A percentile compares a stretch with the other conserved stretches of the same genome.
Evolutionary conservation across 2,888 invertebrate species (phyloP).

Genomic region (Drosophila leonis): DNA sequence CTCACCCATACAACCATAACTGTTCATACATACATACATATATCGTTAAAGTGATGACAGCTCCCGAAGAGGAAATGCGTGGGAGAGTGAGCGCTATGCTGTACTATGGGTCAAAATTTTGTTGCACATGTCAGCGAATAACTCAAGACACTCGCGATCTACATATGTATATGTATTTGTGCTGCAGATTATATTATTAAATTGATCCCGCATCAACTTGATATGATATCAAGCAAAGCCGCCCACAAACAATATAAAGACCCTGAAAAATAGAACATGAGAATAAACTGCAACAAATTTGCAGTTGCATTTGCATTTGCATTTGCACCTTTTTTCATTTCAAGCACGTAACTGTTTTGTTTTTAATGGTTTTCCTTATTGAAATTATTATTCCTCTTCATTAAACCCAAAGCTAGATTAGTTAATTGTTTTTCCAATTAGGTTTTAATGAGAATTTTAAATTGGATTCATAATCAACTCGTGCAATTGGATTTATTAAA

Average conservation of each 20-base stretch:
- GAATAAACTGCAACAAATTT: not conserved
- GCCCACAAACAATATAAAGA: slow-evolving; percentile 10
- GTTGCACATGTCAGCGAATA: slow-evolving; percentile 5
- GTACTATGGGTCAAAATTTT: slow-evolving; percentile 17
- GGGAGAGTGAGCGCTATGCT: slow-evolving; percentile 3
- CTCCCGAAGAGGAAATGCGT: slow-evolving; percentile 18
- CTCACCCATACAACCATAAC: slow-evolving; percentile 17
- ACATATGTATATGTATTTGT: not conserved
- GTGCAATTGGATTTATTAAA: not conserved
- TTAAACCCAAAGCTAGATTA: not conserved
- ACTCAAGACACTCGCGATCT: not conserved
- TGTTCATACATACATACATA: not conserved
- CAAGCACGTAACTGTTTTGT: not conserved
- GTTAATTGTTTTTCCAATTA: not conserved
- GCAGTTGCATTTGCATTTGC: not conserved
- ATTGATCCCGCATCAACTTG: slow-evolving; percentile 24
- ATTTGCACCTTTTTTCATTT: not conserved
- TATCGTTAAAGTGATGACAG: slow-evolving; percentile 8
- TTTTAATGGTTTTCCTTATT: not conserved
- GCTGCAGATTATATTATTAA: not conserved
- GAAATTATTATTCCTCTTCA: not conserved
- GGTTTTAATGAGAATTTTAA: not conserved
- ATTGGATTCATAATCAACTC: not conserved
- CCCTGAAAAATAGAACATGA: not conserved
- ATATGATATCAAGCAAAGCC: slow-evolving; percentile 21